Percentiles rank a stretch among this genome's conserved stretches.
These are phyloP conservation scores for Perodicticus potto DNA, from an alignment of 2,797 vertebrate species.

Conservation along the genomic window DNA sequence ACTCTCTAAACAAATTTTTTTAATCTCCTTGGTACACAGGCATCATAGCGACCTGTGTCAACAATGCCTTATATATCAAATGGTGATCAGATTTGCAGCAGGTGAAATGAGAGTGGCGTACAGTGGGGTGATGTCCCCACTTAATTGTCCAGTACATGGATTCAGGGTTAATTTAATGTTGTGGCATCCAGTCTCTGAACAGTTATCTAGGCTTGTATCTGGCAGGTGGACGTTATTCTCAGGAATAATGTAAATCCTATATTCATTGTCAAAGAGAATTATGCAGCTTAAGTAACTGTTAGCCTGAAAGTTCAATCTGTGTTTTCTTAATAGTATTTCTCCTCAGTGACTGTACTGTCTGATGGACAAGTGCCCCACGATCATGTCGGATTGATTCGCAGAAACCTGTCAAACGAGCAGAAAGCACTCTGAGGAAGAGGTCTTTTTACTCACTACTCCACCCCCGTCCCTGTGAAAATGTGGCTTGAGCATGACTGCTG, in stretches of 20 bases:
- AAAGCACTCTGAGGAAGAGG: slow-evolving; percentile 81
- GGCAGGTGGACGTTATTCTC: slow-evolving; percentile 45
- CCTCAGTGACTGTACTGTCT: slow-evolving; percentile 67
- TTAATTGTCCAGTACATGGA: slow-evolving; percentile 72
- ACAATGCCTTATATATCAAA: slow-evolving; percentile 83
- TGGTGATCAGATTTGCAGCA: slow-evolving; percentile 82
- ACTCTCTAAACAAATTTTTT: slow-evolving; percentile 84
- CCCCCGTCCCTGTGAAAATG: slow-evolving; percentile 80
- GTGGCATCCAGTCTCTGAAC: slow-evolving; percentile 60
- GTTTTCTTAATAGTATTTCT: slow-evolving; percentile 71
- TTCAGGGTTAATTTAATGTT: slow-evolving; percentile 52
- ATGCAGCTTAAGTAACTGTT: slow-evolving; percentile 10
- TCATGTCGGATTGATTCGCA: slow-evolving; percentile 82
- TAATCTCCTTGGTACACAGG: slow-evolving; percentile 87
- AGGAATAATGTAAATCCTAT: neutral
- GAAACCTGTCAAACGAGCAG: slow-evolving; percentile 84
- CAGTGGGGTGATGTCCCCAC: slow-evolving; percentile 54
- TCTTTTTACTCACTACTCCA: slow-evolving; percentile 79
- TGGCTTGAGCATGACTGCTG: slow-evolving; percentile 82
- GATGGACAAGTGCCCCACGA: slow-evolving; percentile 83
- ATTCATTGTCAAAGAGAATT: neutral
- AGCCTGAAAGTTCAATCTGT: neutral
- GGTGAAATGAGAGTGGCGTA: slow-evolving; percentile 80
- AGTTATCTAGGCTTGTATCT: slow-evolving; percentile 35
- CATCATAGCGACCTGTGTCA: slow-evolving; percentile 85